Evolutionary conservation across 2,113 vertebrate genomes (phyloP), one percentile per base, ranked within the genome.

Genomic region (Embiotoca jacksoni): DNA sequence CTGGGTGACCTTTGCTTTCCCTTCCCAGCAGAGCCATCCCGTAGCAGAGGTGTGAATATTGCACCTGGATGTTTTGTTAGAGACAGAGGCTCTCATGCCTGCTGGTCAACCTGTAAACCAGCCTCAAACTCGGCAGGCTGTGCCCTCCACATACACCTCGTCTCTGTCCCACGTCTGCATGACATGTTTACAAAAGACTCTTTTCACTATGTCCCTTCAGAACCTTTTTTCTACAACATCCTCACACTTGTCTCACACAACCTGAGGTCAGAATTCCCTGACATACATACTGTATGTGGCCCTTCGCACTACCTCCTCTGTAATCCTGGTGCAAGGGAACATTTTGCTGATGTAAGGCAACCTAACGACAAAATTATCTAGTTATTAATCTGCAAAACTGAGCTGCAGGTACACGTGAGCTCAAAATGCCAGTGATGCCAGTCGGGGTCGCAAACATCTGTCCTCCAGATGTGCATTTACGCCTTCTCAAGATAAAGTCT

Each of bases 1-100:
- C 53, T 58, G 31, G 70, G 35, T 86, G 91, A 93, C 91, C 92
- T 91, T 86, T 91, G 84, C 73, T 81, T 70, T 56, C 39, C 31
- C 83, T 88, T 91, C 90, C 90, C 90, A 83, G 89, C 85, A 91
- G 67, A 83, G 81, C 53, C 75, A 13, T 90, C 79, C 78, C 89
- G 81, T 70, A 89, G 89, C 65, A 35, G 83, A 83, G 75, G 84
- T 92, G 92, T 82, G 90, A 95, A 87, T 93, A 46, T 94, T 82
- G 81, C 94, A 94, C 93, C 85, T 93, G 92, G 88, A 88, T 93
- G 94, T 88, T 91, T 89, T 85, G 88, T 88, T 80, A 39, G 78
- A 90, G 81, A 82, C 76, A 88, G 84, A 55, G 56, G 61, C 87
- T 91, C 93, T 89, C 84, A 89, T 91, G 89, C 86, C 86, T 67